Base-by-base conservation (phyloP, 2,797 vertebrate genomes). In the Chromis chromis region DNA sequence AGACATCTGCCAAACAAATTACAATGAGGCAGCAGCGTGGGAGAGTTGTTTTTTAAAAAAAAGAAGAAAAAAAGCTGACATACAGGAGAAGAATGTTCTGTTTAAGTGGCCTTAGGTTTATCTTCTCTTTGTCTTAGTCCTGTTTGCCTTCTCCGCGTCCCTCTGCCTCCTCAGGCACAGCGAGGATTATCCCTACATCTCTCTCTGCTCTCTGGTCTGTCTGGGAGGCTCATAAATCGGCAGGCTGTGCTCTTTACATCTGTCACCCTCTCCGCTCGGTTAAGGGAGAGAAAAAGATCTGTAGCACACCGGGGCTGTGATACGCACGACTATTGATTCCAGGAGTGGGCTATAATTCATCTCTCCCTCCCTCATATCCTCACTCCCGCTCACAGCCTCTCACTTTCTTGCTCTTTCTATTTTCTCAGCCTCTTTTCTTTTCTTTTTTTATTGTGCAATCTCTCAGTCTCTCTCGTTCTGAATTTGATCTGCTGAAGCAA, bases 261-360 rank as follows among this genome's bases (percentile, higher is more conserved):
- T 65, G 70, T 87, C 89, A 81, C 70, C 65, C 67, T 86, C 66
- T 74, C 75, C 81, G 81, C 85, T 84, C 2, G 4, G 74, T 85
- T 74, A 69, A 63, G 66, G 67, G 42, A 58, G 78, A 76, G 67
- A 77, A 83, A 87, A 86, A 84, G 70, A 84, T 89, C 79, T 83
- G 83, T 83, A 78, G 84, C 78, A 68, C 77, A 83, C 71, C 19
- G 9, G 55, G 73, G 75, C 74, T 58, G 75, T 83, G 81, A 88
- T 89, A 88, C 69, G 40, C 74, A 77, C 55, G 69, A 84, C 87
- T 92, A 93, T 91, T 79, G 90, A 93, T 93, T 93, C 73, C 74
- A 76, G 71, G 72, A 81, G 73, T 22, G 50, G 71, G 70, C 69
- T 79, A 79, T 88, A 89, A 92, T 89, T 89, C 78, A 85, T 80